Percentiles rank a stretch among this genome's conserved stretches.
Conservation (phyloP, 2,113 vertebrate species). For the Podiceps cristatus region DNA sequence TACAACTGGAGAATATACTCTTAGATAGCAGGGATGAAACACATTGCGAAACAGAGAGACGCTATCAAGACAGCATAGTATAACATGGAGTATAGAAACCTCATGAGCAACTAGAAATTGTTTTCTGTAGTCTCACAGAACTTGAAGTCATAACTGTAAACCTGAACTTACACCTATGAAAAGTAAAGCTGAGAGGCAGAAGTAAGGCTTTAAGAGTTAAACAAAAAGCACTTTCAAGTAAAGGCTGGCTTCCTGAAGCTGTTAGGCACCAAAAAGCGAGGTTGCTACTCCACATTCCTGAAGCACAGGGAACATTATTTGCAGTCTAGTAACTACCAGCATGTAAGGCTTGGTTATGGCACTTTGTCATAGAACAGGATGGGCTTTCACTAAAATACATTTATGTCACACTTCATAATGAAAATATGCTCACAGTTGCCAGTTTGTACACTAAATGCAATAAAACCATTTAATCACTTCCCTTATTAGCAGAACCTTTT, state of each 20-base stretch:
- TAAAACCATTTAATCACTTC: background rate
- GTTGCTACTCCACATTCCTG: background rate
- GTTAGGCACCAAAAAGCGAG: background rate
- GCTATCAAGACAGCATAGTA: background rate
- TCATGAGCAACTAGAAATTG: background rate
- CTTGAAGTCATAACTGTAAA: background rate
- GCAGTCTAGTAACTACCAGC: background rate
- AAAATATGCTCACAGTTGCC: background rate
- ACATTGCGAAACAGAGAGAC: background rate
- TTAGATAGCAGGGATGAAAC: background rate
- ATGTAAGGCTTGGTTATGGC: background rate
- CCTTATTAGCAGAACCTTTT: background rate
- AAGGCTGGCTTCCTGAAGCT: background rate
- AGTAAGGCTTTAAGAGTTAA: background rate
- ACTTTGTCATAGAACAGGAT: background rate
- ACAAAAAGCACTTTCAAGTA: accelerated
- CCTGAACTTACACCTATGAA: background rate
- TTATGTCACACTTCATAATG: background rate
- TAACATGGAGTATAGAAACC: background rate
- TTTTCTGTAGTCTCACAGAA: background rate
- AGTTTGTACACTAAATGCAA: background rate
- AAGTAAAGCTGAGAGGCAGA: background rate
- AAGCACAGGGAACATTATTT: background rate
- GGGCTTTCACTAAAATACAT: background rate
- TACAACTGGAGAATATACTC: background rate